Conservation (phyloP, 2,888 invertebrate genomes). For the Barypeithes pellucidus region DNA sequence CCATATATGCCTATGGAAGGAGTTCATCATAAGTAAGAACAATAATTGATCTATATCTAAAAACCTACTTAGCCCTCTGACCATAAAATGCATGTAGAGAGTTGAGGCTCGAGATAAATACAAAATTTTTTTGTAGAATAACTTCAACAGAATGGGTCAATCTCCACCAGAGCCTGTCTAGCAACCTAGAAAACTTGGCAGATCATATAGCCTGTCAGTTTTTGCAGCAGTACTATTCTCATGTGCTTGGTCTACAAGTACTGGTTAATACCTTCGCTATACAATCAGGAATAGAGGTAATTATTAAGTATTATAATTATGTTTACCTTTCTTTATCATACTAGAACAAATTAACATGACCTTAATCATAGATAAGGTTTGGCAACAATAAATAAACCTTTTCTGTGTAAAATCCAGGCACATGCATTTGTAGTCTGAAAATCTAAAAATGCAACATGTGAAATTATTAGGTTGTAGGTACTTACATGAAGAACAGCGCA, state of each 20-base stretch:
- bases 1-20: slow-evolving; percentile 70
- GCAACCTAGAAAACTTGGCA: slow-evolving; percentile 71
- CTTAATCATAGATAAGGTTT: too few relatives aligned
- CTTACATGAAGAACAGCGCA: too few relatives aligned
- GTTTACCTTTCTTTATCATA: too few relatives aligned
- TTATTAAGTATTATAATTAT: too few relatives aligned
- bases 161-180: slow-evolving; percentile 71
- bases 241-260: slow-evolving; percentile 84
- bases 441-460: too few relatives aligned
- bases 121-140: slow-evolving; percentile 73
- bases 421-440: too few relatives aligned
- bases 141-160: slow-evolving; percentile 79
- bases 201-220: slow-evolving; percentile 82
- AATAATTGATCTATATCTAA: slow-evolving; percentile 4
- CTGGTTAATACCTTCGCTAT: slow-evolving; percentile 84
- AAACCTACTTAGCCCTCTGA: not conserved
- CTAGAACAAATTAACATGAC: too few relatives aligned
- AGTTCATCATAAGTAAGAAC: slow-evolving; percentile 66
- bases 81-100: too few relatives aligned
- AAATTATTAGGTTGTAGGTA: too few relatives aligned
- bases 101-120: too few relatives aligned
- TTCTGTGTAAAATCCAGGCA: too few relatives aligned
- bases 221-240: slow-evolving; percentile 86
- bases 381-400: too few relatives aligned
- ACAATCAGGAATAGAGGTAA: slow-evolving; percentile 65